Conservation (phyloP, 2,888 invertebrate species). For the Pycnomerus fuliginosus region DNA sequence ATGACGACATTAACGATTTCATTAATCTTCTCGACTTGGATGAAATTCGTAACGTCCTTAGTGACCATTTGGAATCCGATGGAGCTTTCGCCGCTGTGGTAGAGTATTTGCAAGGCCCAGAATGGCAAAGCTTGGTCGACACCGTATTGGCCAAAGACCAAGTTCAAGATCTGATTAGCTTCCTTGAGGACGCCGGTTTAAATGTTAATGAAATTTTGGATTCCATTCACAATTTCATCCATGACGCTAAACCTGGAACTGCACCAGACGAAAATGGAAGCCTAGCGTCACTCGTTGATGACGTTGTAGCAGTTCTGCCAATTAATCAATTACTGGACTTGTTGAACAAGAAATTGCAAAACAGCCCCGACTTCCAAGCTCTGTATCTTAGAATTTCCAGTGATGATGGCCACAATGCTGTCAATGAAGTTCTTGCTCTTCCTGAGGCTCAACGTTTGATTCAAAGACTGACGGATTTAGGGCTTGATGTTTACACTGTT, state of each 20-base stretch:
- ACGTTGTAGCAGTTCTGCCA: constrained; percentile 30
- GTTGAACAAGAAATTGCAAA: constrained; percentile 27
- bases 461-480: constrained; percentile 26
- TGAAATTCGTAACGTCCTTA: constrained; percentile 29
- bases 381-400: constrained; percentile 31
- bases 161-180: constrained; percentile 27
- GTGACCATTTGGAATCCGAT: constrained; percentile 31
- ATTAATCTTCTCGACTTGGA: constrained; percentile 32
- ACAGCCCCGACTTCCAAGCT: constrained; percentile 29
- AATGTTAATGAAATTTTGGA: constrained; percentile 25
- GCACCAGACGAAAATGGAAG: constrained; percentile 7
- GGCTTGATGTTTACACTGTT: constrained; percentile 28
- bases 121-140: constrained; percentile 33
- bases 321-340: constrained; percentile 25
- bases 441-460: constrained; percentile 28
- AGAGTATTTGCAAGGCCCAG: constrained; percentile 33
- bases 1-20: constrained; percentile 17
- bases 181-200: constrained; percentile 28
- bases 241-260: constrained; percentile 10
- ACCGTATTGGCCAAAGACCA: constrained; percentile 22
- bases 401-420: constrained; percentile 26
- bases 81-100: constrained; percentile 33
- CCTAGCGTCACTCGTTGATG: constrained; percentile 26
- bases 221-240: constrained; percentile 11
- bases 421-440: constrained; percentile 29